Evolutionary conservation across 2,888 invertebrate genomes (phyloP).

Genomic region (Drosophila neotestacea): DNA sequence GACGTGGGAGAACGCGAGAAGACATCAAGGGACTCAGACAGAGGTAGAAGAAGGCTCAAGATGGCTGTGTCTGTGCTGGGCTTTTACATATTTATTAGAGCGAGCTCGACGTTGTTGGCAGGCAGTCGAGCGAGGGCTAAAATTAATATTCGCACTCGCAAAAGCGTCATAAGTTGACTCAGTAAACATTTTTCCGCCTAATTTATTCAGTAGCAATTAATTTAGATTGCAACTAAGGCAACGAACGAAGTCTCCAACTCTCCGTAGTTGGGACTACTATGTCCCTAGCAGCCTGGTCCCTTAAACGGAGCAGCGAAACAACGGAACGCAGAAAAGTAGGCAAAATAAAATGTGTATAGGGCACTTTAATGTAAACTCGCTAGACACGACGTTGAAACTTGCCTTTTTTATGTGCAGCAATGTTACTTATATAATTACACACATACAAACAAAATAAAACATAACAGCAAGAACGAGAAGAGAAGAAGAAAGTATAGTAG

Average conservation of each 20-base stretch:
- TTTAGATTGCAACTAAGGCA: constrained; percentile 80
- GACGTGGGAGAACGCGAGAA: constrained; percentile 4
- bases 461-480: background rate
- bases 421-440: constrained; percentile 30
- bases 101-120: constrained; percentile 25
- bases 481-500: constrained; percentile 3
- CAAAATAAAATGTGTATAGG: constrained; percentile 21
- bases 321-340: constrained; percentile 43
- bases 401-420: constrained; percentile 25
- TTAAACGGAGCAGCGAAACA: constrained; percentile 21
- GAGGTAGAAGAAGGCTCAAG: constrained; percentile 21
- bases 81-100: constrained; percentile 58
- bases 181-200: constrained; percentile 78
- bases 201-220: constrained; percentile 79
- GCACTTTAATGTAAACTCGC: constrained; percentile 46
- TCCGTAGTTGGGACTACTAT: background rate
- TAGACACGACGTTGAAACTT: constrained; percentile 3
- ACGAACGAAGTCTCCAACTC: constrained; percentile 16
- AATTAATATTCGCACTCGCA: constrained; percentile 76
- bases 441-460: constrained; percentile 7
- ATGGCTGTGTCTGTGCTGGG: constrained; percentile 22
- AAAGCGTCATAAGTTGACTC: constrained; percentile 76
- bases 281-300: background rate
- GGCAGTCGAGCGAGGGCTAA: constrained; percentile 43
- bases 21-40: constrained; percentile 28